These are phyloP conservation scores for Helicoverpa zea DNA, from an alignment of 1,140 invertebrate genomes.

Conservation along the genomic window DNA sequence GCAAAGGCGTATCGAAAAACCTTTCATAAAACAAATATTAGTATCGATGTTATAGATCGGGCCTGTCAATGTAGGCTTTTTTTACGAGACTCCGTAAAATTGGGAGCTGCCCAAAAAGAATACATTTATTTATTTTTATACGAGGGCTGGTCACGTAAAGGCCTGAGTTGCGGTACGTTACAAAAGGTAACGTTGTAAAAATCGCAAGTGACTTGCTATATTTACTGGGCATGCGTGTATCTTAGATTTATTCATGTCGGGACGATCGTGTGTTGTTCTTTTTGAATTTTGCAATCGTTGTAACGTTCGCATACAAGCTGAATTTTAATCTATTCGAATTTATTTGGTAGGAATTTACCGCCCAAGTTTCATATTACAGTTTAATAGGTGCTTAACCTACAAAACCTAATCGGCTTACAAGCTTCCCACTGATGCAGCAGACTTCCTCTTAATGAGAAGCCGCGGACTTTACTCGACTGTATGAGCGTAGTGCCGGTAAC, in stretches of 20 bases:
- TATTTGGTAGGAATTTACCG: too few species aligned
- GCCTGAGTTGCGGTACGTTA: conserved; percentile 30
- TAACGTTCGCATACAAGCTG: neutral
- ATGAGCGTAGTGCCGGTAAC: too few species aligned
- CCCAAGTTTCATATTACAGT: too few species aligned
- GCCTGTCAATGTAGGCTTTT: conserved; percentile 48
- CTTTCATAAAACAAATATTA: conserved; percentile 55
- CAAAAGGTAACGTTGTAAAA: conserved; percentile 51
- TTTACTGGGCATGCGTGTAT: conserved; percentile 40
- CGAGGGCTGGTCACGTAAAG: conserved; percentile 50
- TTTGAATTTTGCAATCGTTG: neutral
- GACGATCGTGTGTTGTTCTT: neutral
- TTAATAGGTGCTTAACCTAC: too few species aligned
- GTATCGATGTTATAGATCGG: conserved; percentile 51
- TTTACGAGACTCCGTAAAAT: conserved; percentile 50
- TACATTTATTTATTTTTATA: conserved; percentile 51
- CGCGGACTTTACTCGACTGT: too few species aligned
- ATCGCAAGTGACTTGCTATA: conserved; percentile 44
- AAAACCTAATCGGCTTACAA: too few species aligned
- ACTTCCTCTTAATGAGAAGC: too few species aligned
- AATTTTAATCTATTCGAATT: neutral
- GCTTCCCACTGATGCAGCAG: too few species aligned
- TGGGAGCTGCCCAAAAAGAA: conserved; percentile 46
- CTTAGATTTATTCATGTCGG: conserved; percentile 34
- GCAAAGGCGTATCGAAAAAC: neutral